Base-by-base conservation (phyloP, 2,888 invertebrate species). In the Rhagonycha lutea region DNA sequence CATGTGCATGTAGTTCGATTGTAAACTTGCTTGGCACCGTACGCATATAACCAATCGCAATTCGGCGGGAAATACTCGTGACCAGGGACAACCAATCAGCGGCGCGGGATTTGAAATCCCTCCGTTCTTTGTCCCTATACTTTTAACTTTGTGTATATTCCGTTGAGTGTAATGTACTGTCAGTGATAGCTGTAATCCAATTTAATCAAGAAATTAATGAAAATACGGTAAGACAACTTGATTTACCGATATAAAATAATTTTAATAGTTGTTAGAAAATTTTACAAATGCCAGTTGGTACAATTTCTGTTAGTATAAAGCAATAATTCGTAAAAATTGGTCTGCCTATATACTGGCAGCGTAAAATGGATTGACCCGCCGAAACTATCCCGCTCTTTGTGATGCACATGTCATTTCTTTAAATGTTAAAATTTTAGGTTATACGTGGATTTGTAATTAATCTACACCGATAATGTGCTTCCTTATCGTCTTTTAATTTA, bases 191-290 rank as follows among this genome's bases (percentile, higher is more conserved):
- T 29, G 60, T 85, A 85, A 82, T 83, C 82, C 81, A 81, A 84
- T 85, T 86, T 85, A 84, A 92, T 92, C 92, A 91, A 89, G 91
- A 93, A 90, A 90, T 93, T 89, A 90, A 91, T 90, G 92, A 92
- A 90, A 92, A 90, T 90, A 90, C 91, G 83, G 88, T 90, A 86
- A 90, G 92, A 90, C 92, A 91, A 89, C 90, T 90, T 89, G 91
- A 92, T 90, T 91, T 91, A 88, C 90, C 90, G 88, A 86, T 89
- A 83, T 90, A 90, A 89, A 92, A 91, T 90, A 91, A 91, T 90
- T 90, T 91, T 90, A 93, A 93, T 89, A 92, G 93, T 92, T 83
- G 74, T 76, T 61, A 60, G 32, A 68, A 26, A 77, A 78, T 81
- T 84, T 83, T 84, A 77, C 75, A 73, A 75, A 79, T 78, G 76